phyloP scores from a whole-genome alignment of 2,888 invertebrate species.

The Isotomurus palustris region DNA sequence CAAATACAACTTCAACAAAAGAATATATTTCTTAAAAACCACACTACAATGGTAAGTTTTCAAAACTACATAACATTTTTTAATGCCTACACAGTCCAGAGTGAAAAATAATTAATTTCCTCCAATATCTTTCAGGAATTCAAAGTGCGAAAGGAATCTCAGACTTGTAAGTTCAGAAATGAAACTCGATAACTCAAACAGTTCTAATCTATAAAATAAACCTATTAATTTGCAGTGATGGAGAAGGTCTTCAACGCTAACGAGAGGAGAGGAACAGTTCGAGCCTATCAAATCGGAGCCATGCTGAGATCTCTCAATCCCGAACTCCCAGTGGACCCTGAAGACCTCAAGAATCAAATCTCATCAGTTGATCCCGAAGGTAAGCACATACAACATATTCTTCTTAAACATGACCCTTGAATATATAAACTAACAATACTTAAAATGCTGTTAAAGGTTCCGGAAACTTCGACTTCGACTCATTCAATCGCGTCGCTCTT shows the following conservation, averaged over 20 bases:
- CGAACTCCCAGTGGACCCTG: slow-evolving; percentile 22
- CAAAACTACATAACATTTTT: too few relatives aligned
- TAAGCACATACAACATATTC: not conserved
- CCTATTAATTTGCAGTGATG: slow-evolving; percentile 27
- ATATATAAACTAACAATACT: too few relatives aligned
- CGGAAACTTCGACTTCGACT: slow-evolving; percentile 34
- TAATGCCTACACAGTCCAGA: too few relatives aligned
- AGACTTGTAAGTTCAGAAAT: slow-evolving; percentile 25
- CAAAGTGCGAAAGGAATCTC: slow-evolving; percentile 36
- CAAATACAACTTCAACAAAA: too few relatives aligned
- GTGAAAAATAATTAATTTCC: too few relatives aligned
- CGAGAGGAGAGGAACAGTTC: slow-evolving; percentile 31
- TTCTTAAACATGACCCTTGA: not conserved
- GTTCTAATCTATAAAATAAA: not conserved
- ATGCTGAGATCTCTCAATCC: slow-evolving; percentile 33
- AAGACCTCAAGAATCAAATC: slow-evolving; percentile 24
- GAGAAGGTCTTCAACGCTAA: slow-evolving; percentile 36
- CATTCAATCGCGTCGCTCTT: slow-evolving; percentile 29
- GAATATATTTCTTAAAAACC: too few relatives aligned
- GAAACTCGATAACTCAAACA: too few relatives aligned
- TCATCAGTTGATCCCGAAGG: slow-evolving; percentile 24
- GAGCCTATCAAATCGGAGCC: slow-evolving; percentile 31
- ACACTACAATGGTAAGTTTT: too few relatives aligned
- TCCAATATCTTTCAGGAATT: slow-evolving; percentile 38
- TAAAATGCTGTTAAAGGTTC: too few relatives aligned